A percentile compares a stretch with the other conserved stretches of the same genome.
These are phyloP conservation scores for Rhadina sibilatrix DNA, from an alignment of 2,113 vertebrate species.

Conservation along the genomic window DNA sequence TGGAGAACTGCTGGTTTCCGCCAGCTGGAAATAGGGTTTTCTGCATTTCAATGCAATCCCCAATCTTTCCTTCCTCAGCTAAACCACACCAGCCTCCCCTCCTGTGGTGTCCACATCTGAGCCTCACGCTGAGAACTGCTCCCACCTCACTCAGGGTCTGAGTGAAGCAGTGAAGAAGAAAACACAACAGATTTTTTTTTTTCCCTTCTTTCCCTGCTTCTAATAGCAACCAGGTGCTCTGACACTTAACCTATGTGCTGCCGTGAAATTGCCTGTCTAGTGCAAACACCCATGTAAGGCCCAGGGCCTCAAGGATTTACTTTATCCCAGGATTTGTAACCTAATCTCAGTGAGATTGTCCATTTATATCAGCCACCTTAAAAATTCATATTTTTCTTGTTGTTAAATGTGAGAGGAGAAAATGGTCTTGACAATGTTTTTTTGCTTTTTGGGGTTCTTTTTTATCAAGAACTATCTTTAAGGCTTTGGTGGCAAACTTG, in stretches of 20 bases:
- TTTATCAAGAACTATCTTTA: background rate
- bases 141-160: background rate
- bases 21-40: background rate
- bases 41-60: background rate
- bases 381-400: background rate
- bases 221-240: conserved; percentile 74
- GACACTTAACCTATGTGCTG: conserved; percentile 57
- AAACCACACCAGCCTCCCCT: background rate
- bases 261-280: conserved; percentile 30
- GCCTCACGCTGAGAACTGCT: background rate
- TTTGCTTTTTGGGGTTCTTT: background rate
- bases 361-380: background rate
- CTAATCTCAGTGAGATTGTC: conserved; percentile 36
- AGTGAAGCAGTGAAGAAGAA: background rate
- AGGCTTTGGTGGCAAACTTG: conserved; percentile 55
- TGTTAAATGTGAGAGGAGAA: conserved; percentile 45
- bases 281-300: conserved; percentile 39
- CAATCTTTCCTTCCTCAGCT: background rate
- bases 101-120: background rate
- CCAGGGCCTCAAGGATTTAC: background rate
- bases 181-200: conserved; percentile 22
- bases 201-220: background rate
- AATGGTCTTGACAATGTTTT: conserved; percentile 7
- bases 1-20: background rate
- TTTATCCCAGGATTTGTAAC: conserved; percentile 56